Base-by-base conservation (phyloP, 2,888 invertebrate species). In the Pseudeuparius sepicola region DNA sequence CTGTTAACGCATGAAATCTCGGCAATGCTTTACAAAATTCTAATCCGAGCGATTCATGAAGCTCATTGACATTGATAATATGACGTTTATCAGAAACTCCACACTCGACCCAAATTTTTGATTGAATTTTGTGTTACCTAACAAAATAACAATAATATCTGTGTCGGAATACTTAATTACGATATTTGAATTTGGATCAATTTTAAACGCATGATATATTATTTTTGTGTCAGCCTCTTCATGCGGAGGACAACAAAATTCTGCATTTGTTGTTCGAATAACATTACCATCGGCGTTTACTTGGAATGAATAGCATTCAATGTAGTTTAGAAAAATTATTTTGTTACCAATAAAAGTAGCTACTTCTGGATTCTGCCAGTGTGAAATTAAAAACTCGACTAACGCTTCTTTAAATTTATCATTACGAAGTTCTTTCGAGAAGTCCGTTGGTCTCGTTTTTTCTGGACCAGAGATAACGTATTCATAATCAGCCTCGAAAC, bases 1-100 rank as follows among this genome's bases (percentile, higher is more conserved):
- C 50, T 10, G 47, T 50, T 14, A 44, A 14, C 23, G 53, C 52
- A 31, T 54, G 52, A 27, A 50, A 53, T 17, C 38, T 39, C 17
- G 51, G 50, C 38, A 53, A 25, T 25, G 46, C 44, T 39, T 40
- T 33, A 11, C 32, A 49, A 38, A 50, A 40, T 39, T 34, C 12
- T 27, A 27, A 34, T 34, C 27, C 15, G 18, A 35, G 13, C 18
- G 5, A 30, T 6, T 29, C 29, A 35, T 37, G 30, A 37, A 36
- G 39, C 31, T 31, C 39, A 27, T 39, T 36, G 20, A 31, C 26
- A 37, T 40, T 18, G 16, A 37, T 30, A 37, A 37, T 12, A 37
- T 37, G 33, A 16, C 36, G 36, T 13, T 26, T 36, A 23, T 28
- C 25, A 14, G 36, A 36, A 17, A 39, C 10, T 27, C 37, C 33